Conservation (phyloP, 2,888 invertebrate species). For the Antheraea assamensis region DNA sequence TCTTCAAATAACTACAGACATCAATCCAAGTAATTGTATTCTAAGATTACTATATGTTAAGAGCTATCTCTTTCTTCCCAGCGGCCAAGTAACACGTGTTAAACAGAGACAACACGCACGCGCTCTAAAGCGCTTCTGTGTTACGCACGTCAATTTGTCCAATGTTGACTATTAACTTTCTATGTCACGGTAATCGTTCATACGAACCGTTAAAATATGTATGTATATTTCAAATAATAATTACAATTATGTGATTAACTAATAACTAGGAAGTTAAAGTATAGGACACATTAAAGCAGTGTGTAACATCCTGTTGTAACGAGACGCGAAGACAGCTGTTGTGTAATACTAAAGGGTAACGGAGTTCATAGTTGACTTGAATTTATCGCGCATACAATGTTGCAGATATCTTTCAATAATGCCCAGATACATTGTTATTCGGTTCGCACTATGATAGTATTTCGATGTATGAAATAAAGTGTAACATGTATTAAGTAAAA, state of each 20-base stretch:
- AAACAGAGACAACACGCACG: no score
- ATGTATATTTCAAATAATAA: no score
- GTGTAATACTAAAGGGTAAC: constrained; percentile 1
- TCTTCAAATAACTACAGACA: no score
- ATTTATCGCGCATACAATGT: constrained; percentile 18
- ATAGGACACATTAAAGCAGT: background rate
- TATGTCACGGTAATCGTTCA: background rate
- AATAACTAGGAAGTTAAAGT: background rate
- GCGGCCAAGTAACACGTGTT: no score
- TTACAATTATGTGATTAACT: no score
- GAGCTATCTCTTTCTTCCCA: no score
- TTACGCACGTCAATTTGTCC: background rate
- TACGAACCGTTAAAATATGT: background rate
- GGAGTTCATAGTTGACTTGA: constrained; percentile 12
- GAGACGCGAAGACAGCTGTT: background rate
- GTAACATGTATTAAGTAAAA: background rate
- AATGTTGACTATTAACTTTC: background rate
- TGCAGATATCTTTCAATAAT: constrained; percentile 17
- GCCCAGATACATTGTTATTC: background rate
- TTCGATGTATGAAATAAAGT: background rate
- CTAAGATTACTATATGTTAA: no score
- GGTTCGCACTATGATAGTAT: background rate
- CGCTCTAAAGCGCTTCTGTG: no score
- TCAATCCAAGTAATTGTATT: no score
- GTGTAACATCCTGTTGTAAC: background rate